Evolutionary conservation across 1,140 invertebrate genomes (phyloP), one percentile per base, ranked within the genome.

Genomic region (Adoxophyes honmai): DNA sequence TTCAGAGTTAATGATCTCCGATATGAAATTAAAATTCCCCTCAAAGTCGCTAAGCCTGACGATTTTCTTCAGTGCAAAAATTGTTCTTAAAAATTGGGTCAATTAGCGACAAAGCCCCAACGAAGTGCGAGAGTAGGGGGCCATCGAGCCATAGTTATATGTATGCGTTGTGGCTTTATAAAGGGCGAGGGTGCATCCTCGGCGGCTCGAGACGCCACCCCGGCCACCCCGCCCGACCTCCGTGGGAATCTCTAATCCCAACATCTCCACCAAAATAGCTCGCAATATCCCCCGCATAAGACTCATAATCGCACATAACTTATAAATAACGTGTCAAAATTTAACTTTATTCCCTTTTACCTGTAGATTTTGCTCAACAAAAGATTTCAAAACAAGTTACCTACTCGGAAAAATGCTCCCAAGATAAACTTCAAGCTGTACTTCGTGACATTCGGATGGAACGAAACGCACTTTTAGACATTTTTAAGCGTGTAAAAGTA

Each of bases 51-150:
- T 28, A 51, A 59, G 55, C 34, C 60, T 39, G 54, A 61, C 56
- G 55, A 63, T 52, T 65, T 44, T 57, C 55, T 73, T 69, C 44
- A 52, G 44, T 48, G 52, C 34, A 63, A 71, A 75, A 73, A 66
- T 55, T 52, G 68, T 73, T 55, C 63, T 60, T 58, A 73, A 76
- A 79, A 86, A 84, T 81, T 84, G 68, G 83, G 83, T 86, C 76
- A 86, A 84, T 86, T 84, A 84, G 68, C 55, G 66, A 80, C 62
- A 78, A 78, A 82, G 73, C 70, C 75, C 60, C 59, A 64, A 65
- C 55, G 59, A 68, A 70, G 70, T 64, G 66, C 67, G 66, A 70
- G 62, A 60, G 60, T 60, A 67, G 72, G 75, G 70, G 62, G 68
- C 28, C 21, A 37, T 58, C 55, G 52, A 58, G 52, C 51, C 52